phyloP scores from a whole-genome alignment of 2,113 vertebrate species.

The Pomatostomus ruficeps region DNA sequence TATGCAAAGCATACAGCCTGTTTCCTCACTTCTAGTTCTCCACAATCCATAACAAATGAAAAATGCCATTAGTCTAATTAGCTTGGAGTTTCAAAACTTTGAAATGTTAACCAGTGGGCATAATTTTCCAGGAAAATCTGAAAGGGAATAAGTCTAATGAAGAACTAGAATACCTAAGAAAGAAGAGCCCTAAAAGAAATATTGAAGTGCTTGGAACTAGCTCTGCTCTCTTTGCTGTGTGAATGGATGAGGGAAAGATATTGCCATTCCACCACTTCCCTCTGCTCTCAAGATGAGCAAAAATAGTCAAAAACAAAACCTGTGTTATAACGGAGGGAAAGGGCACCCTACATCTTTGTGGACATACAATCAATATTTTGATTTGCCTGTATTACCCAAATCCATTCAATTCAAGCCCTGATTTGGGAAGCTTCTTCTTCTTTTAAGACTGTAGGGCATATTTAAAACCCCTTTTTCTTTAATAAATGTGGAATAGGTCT shows the following conservation, averaged over 20 bases:
- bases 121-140: background rate
- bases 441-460: background rate
- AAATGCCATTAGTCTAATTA: background rate
- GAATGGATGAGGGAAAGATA: background rate
- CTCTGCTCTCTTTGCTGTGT: background rate
- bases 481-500: background rate
- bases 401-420: background rate
- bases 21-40: background rate
- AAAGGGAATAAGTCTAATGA: background rate
- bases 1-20: background rate
- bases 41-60: background rate
- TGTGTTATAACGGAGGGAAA: background rate
- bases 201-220: background rate
- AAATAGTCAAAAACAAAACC: background rate
- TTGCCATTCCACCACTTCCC: background rate
- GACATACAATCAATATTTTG: background rate
- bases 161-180: background rate
- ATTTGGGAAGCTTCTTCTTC: background rate
- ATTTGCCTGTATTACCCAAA: background rate
- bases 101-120: background rate
- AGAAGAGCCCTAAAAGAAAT: background rate
- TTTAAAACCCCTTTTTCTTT: background rate
- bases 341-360: background rate
- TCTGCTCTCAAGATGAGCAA: background rate
- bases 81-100: background rate